phyloP scores from a whole-genome alignment of 1,140 invertebrate genomes.

The Eupeodes corollae region DNA sequence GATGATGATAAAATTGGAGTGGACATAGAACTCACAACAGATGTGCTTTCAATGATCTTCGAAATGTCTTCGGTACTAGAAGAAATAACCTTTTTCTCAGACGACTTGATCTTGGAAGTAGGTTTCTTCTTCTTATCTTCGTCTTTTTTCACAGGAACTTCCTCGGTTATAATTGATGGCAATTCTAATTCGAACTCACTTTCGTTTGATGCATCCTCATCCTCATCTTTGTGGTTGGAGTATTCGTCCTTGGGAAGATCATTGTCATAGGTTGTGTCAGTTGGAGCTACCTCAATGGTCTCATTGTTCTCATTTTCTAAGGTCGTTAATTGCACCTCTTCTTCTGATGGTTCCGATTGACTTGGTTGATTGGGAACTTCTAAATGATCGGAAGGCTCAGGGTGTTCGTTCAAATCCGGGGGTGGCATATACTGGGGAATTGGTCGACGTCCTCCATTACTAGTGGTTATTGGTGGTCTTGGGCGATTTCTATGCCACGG shows the following conservation, averaged over 20 bases:
- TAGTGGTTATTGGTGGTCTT: constrained; percentile 33
- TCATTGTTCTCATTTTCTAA: constrained; percentile 17
- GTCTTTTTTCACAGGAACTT: constrained; percentile 19
- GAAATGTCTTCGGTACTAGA: constrained; percentile 9
- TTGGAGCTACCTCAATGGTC: constrained; percentile 17
- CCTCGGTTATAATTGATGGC: constrained; percentile 9
- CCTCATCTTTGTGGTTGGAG: neutral
- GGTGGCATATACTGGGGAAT: constrained; percentile 45
- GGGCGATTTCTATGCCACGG: constrained; percentile 49
- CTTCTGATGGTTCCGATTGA: neutral
- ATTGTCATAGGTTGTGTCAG: constrained; percentile 31
- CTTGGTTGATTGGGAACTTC: constrained; percentile 2
- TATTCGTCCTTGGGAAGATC: constrained; percentile 22
- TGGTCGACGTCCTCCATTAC: constrained; percentile 36
- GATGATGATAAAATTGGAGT: constrained; percentile 18
- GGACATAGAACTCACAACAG: constrained; percentile 10
- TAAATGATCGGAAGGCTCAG: neutral
- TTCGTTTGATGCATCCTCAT: neutral
- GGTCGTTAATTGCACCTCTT: constrained; percentile 5
- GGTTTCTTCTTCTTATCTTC: constrained; percentile 18
- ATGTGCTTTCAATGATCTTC: constrained; percentile 26
- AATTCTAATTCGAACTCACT: constrained; percentile 12
- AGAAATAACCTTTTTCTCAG: neutral
- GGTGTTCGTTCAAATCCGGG: constrained; percentile 19
- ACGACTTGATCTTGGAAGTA: constrained; percentile 3